Percentiles rank a stretch among this genome's conserved stretches.
Conservation (phyloP, 2,888 invertebrate genomes). For the Caenorhabditis sp. region DNA sequence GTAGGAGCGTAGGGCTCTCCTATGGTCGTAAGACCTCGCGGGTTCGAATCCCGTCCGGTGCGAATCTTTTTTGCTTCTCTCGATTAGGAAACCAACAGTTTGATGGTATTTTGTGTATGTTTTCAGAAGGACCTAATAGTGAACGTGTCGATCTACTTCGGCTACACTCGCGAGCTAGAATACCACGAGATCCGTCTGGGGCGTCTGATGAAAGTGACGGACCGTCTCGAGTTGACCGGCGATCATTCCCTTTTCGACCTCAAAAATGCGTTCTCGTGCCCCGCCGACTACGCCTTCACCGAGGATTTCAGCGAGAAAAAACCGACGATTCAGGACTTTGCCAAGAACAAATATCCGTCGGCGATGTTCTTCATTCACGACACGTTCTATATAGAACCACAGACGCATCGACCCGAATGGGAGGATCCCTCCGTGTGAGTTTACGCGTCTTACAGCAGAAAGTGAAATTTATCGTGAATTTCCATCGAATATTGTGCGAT, state of each 20-base stretch:
- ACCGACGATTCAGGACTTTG: constrained; percentile 47
- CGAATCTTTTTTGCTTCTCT: too few relatives aligned
- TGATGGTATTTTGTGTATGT: too few relatives aligned
- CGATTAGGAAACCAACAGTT: too few relatives aligned
- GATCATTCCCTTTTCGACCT: constrained; percentile 85
- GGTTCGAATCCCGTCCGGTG: too few relatives aligned
- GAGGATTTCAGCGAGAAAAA: constrained; percentile 78
- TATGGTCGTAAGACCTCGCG: too few relatives aligned
- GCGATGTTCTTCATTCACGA: constrained; percentile 87
- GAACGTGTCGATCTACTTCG: constrained; percentile 60
- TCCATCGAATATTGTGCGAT: neutral
- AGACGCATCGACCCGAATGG: constrained; percentile 81
- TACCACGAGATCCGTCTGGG: constrained; percentile 67
- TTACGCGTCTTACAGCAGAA: too few relatives aligned
- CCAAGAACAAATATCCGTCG: constrained; percentile 84
- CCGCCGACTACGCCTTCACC: constrained; percentile 83
- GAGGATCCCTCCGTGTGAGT: constrained; percentile 34
- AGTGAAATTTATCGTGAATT: too few relatives aligned
- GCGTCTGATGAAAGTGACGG: constrained; percentile 78
- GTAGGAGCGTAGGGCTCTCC: too few relatives aligned
- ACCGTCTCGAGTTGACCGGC: constrained; percentile 84
- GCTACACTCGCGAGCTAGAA: constrained; percentile 63
- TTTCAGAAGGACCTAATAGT: constrained; percentile 62
- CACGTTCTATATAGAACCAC: constrained; percentile 87
- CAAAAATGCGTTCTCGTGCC: constrained; percentile 87